These are phyloP conservation scores for Ornithoptera alexandrae DNA, from an alignment of 2,888 invertebrate genomes.

Conservation along the genomic window DNA sequence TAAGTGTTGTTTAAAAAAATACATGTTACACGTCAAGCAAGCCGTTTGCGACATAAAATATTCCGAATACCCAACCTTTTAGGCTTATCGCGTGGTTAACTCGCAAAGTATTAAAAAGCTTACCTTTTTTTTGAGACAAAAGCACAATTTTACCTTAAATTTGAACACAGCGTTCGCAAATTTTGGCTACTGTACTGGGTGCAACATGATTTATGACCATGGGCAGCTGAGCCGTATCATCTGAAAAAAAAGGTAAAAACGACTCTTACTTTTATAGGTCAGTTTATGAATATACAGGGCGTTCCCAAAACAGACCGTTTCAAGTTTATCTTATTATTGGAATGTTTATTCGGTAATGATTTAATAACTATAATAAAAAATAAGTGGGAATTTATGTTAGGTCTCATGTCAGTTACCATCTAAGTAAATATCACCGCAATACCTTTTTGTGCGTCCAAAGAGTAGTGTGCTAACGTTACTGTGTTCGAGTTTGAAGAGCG, in stretches of 20 bases:
- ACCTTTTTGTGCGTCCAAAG: too few species aligned
- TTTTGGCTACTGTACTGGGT: conserved; percentile 52
- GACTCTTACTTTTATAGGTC: conserved; percentile 60
- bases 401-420: too few species aligned
- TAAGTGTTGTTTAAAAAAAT: too few species aligned
- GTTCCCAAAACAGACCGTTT: not conserved
- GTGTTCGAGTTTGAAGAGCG: too few species aligned
- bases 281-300: conserved; percentile 44
- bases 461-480: too few species aligned
- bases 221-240: conserved; percentile 55
- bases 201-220: conserved; percentile 55
- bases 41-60: too few species aligned
- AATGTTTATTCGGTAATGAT: too few species aligned
- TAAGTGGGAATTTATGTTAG: not conserved
- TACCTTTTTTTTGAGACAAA: conserved; percentile 20
- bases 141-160: conserved; percentile 9
- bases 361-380: not conserved
- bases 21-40: too few species aligned
- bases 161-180: conserved; percentile 31
- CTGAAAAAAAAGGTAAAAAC: conserved; percentile 48
- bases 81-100: not conserved
- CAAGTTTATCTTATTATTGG: too few species aligned
- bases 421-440: too few species aligned
- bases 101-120: not conserved
- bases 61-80: not conserved